Evolutionary conservation across 2,888 invertebrate genomes (phyloP).

Genomic region (Stenodera caucasica): DNA sequence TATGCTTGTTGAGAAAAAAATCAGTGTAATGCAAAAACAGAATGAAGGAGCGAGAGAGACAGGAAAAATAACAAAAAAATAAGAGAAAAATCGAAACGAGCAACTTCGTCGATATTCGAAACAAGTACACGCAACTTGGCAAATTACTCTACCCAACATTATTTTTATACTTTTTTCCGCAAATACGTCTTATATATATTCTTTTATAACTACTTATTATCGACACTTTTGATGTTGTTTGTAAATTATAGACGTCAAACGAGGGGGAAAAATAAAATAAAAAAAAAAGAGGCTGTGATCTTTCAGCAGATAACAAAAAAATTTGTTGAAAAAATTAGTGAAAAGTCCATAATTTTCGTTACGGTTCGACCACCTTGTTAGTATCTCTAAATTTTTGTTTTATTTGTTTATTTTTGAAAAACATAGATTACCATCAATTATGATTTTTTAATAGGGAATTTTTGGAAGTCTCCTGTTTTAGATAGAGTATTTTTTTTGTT

Average conservation of each 20-base stretch:
- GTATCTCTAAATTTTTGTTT: no score
- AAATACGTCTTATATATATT: not conserved
- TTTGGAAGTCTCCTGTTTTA: no score
- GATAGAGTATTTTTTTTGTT: no score
- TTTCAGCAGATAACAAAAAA: no score
- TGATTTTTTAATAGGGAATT: no score
- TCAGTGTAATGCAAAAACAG: not conserved
- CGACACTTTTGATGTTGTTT: constrained; percentile 5
- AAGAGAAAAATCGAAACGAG: not conserved
- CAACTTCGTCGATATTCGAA: not conserved
- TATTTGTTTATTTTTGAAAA: no score
- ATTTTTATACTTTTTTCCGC: not conserved
- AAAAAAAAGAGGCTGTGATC: not conserved
- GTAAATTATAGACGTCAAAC: constrained; percentile 1
- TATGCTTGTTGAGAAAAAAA: not conserved
- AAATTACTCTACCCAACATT: not conserved
- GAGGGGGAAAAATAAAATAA: not conserved
- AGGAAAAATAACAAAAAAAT: not conserved
- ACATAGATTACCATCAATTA: no score
- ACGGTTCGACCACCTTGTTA: no score
- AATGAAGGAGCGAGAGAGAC: no score
- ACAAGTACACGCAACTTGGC: not conserved
- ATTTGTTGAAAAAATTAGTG: no score
- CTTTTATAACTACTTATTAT: not conserved
- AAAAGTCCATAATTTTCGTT: no score